A percentile compares a stretch with the other conserved stretches of the same genome.
Conservation (phyloP, 2,797 vertebrate species). For the Chrosomus eos region DNA sequence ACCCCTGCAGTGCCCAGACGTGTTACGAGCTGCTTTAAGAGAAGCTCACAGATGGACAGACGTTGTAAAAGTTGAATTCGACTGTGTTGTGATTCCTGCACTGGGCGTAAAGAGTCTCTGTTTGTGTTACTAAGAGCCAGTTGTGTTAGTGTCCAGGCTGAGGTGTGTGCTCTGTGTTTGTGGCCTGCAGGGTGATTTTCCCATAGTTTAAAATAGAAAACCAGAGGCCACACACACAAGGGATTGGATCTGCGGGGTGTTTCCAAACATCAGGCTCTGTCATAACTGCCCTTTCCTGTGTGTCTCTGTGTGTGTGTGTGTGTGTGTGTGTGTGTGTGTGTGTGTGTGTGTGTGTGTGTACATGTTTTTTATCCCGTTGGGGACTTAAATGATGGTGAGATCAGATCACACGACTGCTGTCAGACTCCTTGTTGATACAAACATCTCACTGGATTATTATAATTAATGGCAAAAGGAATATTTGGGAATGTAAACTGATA, state of each 20-base stretch:
- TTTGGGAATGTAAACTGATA: too few species aligned
- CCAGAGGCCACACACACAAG: conserved; percentile 26
- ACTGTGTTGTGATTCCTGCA: not conserved
- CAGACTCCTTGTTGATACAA: too few species aligned
- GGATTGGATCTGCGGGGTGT: conserved; percentile 58
- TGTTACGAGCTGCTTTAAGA: conserved; percentile 15
- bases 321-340: not conserved
- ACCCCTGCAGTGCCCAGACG: conserved; percentile 29
- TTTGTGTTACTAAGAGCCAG: conserved; percentile 29
- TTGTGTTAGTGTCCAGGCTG: conserved; percentile 8
- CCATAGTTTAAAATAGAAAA: conserved; percentile 27
- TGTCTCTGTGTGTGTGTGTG: not conserved
- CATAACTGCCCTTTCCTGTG: conserved; percentile 58
- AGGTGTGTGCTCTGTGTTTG: conserved; percentile 25
- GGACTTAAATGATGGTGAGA: too few species aligned
- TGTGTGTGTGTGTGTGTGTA: conserved; percentile 17
- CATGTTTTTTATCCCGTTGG: too few species aligned
- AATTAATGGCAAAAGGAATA: too few species aligned
- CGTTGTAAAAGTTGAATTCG: conserved; percentile 21
- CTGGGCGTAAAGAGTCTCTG: not conserved
- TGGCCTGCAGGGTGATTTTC: conserved; percentile 42
- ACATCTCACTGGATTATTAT: too few species aligned
- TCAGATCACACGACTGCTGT: too few species aligned
- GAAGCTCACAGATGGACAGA: conserved; percentile 19
- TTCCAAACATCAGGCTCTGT: conserved; percentile 60